Base-by-base conservation (phyloP, 2,113 vertebrate genomes). In the Shinisaurus crocodilurus region DNA sequence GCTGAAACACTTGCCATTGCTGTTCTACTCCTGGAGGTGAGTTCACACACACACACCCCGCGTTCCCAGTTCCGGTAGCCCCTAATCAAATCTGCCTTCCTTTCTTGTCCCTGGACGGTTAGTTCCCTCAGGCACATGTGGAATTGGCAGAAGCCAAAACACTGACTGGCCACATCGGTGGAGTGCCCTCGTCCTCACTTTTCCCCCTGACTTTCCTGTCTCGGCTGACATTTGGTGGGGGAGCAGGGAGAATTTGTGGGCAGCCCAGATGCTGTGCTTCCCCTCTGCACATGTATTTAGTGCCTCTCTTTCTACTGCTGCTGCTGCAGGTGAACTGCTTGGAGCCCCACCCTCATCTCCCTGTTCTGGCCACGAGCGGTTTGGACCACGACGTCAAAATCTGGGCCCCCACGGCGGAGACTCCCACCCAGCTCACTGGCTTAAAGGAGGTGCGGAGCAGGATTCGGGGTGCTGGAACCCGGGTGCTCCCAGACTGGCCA, bases 361-460 rank as follows among this genome's bases (percentile, higher is more conserved):
- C 98, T 0, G 98, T 98, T 40, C 95, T 99, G 96, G 99, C 98
- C 83, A 99, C 99, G 93, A 99, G 98, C 65, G 99, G 99, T 76
- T 95, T 99, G 20, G 99, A 99, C 93, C 98, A 99, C 4, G 98
- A 99, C 25, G 98, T 99, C 87, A 99, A 99, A 95, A 98, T 99
- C 89, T 99, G 99, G 98, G 98, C 98, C 0, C 98, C 99, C n/a
- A 99, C 98, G 0, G 98, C 98, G 0, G 98, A 99, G 93, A 96
- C 81, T 25, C 98, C 98, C 83, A 99, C 98, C 0, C 97, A 96
- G 84, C 97, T 99, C 43, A 96, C 97, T 1, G 98, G 98, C 40
- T 97, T 99, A 0, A 98, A 99, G 94, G 98, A 99, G 92, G 99
- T 99, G 94, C 96, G 96, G 48, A 20, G 45, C 29, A 32, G 45